Evolutionary conservation across 2,797 vertebrate genomes (phyloP).

Genomic region (Amazonetta brasiliensis): DNA sequence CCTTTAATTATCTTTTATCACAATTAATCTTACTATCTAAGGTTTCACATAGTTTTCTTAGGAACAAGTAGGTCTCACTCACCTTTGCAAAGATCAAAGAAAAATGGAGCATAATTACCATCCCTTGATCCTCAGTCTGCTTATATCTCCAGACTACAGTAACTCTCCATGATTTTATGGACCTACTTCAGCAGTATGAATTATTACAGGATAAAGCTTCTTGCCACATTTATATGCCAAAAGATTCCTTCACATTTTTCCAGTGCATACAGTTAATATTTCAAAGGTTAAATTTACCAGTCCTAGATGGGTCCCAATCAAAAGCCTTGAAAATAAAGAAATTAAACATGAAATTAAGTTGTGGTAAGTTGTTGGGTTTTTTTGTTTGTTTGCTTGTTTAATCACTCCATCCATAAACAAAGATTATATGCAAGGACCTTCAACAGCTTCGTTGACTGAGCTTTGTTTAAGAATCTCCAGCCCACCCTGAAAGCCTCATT

Average conservation of each 20-base stretch:
- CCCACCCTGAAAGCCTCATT: background rate
- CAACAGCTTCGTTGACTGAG: background rate
- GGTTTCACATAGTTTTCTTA: background rate
- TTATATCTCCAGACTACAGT: background rate
- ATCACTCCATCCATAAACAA: background rate
- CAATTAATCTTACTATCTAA: background rate
- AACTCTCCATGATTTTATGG: background rate
- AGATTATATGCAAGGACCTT: background rate
- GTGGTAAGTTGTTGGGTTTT: too few relatives aligned
- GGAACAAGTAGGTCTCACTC: background rate
- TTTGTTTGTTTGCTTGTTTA: too few relatives aligned
- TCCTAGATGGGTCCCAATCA: background rate
- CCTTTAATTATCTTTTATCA: background rate
- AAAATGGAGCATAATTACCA: background rate
- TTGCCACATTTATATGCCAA: background rate
- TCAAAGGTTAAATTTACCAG: background rate
- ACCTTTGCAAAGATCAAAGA: background rate
- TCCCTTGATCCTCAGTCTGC: background rate
- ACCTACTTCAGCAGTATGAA: background rate
- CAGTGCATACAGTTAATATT: background rate
- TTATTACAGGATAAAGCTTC: background rate
- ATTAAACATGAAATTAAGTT: background rate
- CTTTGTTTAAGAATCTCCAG: background rate
- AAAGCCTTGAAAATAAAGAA: background rate
- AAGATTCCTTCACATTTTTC: background rate